Percentiles rank a stretch among this genome's conserved stretches.
Conservation (phyloP, 2,797 vertebrate species). For the Propithecus deckenii region DNA sequence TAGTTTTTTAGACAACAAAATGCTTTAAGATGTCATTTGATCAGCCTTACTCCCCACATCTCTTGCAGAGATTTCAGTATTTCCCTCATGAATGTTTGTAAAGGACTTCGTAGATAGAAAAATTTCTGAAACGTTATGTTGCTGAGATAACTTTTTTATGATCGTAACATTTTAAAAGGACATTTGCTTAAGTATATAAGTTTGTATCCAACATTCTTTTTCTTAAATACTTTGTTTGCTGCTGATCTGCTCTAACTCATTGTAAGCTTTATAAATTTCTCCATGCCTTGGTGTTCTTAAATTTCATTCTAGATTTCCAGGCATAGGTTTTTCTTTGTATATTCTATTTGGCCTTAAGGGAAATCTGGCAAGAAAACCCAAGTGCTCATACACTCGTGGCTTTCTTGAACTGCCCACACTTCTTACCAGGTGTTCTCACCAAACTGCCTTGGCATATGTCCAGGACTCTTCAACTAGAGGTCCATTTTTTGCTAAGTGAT, state of each 20-base stretch:
- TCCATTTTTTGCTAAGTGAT: background rate
- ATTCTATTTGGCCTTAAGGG: background rate
- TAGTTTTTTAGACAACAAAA: background rate
- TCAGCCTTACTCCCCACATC: background rate
- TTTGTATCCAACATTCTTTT: background rate
- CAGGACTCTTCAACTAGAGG: background rate
- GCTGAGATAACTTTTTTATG: background rate
- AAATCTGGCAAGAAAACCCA: background rate
- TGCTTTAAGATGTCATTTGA: background rate
- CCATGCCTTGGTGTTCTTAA: background rate
- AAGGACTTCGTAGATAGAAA: background rate
- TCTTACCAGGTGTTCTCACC: background rate
- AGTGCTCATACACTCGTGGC: accelerated
- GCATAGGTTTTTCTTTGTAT: background rate
- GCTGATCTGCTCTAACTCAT: background rate
- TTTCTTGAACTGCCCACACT: background rate
- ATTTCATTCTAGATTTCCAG: background rate
- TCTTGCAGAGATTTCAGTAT: background rate
- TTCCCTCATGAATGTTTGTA: background rate
- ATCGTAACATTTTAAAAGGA: background rate
- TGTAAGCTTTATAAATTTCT: background rate
- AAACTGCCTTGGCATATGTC: background rate
- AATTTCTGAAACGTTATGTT: background rate
- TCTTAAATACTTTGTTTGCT: background rate
- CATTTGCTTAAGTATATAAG: background rate